Evolutionary conservation across 2,113 vertebrate species (phyloP).

Genomic region (Macrotis lagotis): DNA sequence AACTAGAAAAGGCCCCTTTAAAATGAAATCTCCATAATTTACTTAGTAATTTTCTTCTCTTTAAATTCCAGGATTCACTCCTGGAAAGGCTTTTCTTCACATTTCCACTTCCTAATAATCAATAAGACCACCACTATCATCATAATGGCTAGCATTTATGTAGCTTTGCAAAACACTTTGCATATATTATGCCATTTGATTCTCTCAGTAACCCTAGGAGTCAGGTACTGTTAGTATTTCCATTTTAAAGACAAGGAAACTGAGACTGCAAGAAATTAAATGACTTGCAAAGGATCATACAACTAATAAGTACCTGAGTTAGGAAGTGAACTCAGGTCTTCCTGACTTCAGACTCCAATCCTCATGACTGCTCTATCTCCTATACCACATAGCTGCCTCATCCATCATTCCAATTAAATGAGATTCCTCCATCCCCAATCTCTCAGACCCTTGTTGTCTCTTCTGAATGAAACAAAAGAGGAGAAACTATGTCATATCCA

Average conservation of each 20-base stretch:
- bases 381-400: background rate
- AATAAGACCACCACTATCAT: background rate
- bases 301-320: no score
- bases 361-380: background rate
- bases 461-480: background rate
- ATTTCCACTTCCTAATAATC: background rate
- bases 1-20: slow-evolving; percentile 80
- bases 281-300: background rate
- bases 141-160: background rate
- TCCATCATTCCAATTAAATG: background rate
- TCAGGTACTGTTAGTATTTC: slow-evolving; percentile 81
- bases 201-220: slow-evolving; percentile 80
- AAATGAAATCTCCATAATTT: slow-evolving; percentile 74
- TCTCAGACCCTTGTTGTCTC: background rate
- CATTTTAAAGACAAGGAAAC: slow-evolving; percentile 79
- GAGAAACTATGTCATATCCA: background rate
- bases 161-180: background rate
- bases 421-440: background rate
- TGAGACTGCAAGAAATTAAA: background rate
- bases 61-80: slow-evolving; percentile 1
- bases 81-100: background rate
- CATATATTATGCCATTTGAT: slow-evolving; percentile 79
- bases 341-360: no score
- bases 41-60: slow-evolving; percentile 76
- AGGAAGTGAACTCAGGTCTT: no score